Evolutionary conservation across 2,888 invertebrate species (phyloP).

Genomic region (Pristionchus arcanus): DNA sequence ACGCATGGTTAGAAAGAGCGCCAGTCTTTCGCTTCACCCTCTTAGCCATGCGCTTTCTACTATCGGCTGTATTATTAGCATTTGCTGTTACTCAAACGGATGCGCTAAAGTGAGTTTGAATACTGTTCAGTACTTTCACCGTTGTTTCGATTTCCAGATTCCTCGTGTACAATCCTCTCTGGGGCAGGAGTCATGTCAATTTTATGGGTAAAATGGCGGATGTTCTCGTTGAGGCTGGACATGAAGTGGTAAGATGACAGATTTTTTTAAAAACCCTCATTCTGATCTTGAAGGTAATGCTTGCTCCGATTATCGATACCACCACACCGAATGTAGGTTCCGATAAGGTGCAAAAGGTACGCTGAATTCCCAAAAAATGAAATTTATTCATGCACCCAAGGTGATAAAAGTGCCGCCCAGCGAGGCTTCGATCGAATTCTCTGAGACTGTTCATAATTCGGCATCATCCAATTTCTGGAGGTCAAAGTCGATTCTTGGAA

Average conservation of each 20-base stretch:
- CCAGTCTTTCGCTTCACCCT: background rate
- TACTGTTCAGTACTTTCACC: background rate
- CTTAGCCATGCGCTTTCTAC: background rate
- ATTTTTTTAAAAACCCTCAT: background rate
- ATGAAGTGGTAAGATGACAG: conserved; percentile 29
- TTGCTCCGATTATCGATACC: background rate
- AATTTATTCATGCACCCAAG: background rate
- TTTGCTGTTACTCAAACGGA: background rate
- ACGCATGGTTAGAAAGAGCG: background rate
- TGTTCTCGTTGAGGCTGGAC: conserved; percentile 25
- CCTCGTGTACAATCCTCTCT: conserved; percentile 50
- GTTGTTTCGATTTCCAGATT: background rate
- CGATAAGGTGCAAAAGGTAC: conserved; percentile 9
- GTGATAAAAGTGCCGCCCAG: conserved; percentile 9
- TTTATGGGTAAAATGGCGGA: conserved; percentile 42
- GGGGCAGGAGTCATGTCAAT: conserved; percentile 38
- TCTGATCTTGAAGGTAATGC: background rate
- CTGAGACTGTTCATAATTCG: background rate
- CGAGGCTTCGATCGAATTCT: background rate
- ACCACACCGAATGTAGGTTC: background rate
- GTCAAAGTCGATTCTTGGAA: conserved; percentile 20
- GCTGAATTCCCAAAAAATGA: background rate
- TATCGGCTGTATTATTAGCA: background rate
- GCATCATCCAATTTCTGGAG: conserved; percentile 33
- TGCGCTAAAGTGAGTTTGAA: background rate